These are phyloP conservation scores for Rhabdomys pumilio DNA, from an alignment of 2,797 vertebrate genomes.

Conservation along the genomic window DNA sequence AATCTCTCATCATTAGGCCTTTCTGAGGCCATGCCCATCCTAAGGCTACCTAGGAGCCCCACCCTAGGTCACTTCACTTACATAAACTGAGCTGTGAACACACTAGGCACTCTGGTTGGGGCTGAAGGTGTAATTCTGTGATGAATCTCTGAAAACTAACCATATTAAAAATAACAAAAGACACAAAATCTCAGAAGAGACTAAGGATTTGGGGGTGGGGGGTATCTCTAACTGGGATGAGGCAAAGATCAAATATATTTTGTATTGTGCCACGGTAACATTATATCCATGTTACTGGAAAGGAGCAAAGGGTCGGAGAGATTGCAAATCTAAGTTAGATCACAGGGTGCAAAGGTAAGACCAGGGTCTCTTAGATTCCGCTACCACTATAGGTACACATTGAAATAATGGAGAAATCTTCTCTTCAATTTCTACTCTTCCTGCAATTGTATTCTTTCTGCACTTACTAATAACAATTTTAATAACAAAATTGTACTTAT, in stretches of 20 bases:
- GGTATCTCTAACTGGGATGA: not conserved
- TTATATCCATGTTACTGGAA: not conserved
- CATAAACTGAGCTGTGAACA: not conserved
- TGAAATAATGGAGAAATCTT: not conserved
- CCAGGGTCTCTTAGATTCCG: not conserved
- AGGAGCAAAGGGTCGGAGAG: not conserved
- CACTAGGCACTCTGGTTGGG: not conserved
- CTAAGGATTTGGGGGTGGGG: not conserved
- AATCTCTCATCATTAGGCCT: not conserved
- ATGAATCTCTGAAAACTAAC: not conserved
- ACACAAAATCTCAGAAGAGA: not conserved
- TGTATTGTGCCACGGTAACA: not conserved
- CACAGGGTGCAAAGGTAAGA: not conserved
- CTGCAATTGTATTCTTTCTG: not conserved
- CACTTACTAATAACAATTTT: not conserved
- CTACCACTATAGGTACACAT: not conserved
- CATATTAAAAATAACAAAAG: not conserved
- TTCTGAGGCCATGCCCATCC: not conserved
- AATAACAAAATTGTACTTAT: slow-evolving; percentile 14
- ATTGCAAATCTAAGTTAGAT: not conserved
- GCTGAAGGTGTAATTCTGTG: not conserved
- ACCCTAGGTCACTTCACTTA: not conserved
- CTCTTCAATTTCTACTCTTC: not conserved
- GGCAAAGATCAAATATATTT: not conserved
- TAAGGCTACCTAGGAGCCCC: not conserved